Evolutionary conservation across 1,140 invertebrate genomes (phyloP), one percentile per base, ranked within the genome.

Genomic region (Mactra quadrangularis): DNA sequence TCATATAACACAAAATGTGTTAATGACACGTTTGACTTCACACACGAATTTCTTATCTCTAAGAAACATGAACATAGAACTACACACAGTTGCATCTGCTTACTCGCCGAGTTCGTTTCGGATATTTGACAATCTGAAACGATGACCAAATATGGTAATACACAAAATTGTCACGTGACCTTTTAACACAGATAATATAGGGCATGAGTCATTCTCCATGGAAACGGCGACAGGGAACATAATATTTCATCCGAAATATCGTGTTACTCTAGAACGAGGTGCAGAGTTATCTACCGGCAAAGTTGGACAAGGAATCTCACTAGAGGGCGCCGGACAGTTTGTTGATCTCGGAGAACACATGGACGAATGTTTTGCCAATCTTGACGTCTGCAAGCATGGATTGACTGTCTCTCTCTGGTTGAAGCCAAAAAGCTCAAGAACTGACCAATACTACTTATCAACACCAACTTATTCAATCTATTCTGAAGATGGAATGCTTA

Each of bases 121-220:
- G n/a, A 41, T 41, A 41, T 41, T 15, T 15, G 38, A 41, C 6
- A 41, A 41, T 41, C 38, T 7, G 15, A 59, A 27, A 29, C 57
- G 29, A 3, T 59, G 57, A 59, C 17, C 7, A 22, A 19, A 55
- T 6, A 55, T 38, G 38, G 19, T 15, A 4, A 38, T 35, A 66
- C 22, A 38, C 11, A 17, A 47, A 11, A 47, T 66, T 47, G 27
- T 3, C 4, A 29, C 47, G 19, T 68, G n/a, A 29, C 64, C 41
- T 29, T 55, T 85, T 84, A 82, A 81, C 38, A 72, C 89, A 91
- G 90, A 89, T 77, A 85, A 86, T 68, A 83, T 87, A 82, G 87
- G 87, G 38, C 86, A 89, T 77, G 91, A 92, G 88, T 86, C 86
- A 86, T 90, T 92, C 87, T 89, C 89, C 85, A 86, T 91, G 85